Evolutionary conservation across 2,113 vertebrate genomes (phyloP).

Genomic region (Nanorana parkeri): DNA sequence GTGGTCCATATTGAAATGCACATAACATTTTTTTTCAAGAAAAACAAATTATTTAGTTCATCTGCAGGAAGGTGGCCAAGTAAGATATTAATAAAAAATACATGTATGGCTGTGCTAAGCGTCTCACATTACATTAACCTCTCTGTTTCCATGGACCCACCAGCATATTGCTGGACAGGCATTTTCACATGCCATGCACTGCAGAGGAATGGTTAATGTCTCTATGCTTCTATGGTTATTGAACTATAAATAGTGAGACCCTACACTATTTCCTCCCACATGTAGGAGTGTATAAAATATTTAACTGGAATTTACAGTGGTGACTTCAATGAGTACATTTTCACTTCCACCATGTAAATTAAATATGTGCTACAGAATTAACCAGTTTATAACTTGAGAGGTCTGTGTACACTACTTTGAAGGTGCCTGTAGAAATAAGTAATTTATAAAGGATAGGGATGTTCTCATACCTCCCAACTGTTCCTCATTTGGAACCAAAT

Average conservation of each 20-base stretch:
- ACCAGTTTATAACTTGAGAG: not conserved
- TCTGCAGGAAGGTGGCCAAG: constrained; percentile 4
- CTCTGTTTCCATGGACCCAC: not conserved
- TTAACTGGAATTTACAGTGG: constrained; percentile 11
- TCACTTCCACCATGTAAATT: not conserved
- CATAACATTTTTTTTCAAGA: not conserved
- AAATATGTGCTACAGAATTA: not conserved
- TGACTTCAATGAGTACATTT: constrained; percentile 14
- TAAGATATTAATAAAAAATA: constrained; percentile 17
- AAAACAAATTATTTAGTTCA: not conserved
- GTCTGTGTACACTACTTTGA: not conserved
- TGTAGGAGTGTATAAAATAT: constrained; percentile 44
- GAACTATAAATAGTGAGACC: constrained; percentile 14
- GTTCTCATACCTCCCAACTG: too few relatives aligned
- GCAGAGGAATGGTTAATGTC: not conserved
- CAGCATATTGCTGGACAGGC: not conserved
- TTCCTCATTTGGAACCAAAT: too few relatives aligned
- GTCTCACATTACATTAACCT: constrained; percentile 19
- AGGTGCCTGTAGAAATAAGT: too few relatives aligned
- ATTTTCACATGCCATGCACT: not conserved
- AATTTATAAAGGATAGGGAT: too few relatives aligned
- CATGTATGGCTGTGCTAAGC: not conserved
- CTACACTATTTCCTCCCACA: constrained; percentile 5
- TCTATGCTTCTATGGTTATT: not conserved
- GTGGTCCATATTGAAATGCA: not conserved